Conservation (phyloP, 2,888 invertebrate species). For the Ashinkailepas kermadecensis region DNA sequence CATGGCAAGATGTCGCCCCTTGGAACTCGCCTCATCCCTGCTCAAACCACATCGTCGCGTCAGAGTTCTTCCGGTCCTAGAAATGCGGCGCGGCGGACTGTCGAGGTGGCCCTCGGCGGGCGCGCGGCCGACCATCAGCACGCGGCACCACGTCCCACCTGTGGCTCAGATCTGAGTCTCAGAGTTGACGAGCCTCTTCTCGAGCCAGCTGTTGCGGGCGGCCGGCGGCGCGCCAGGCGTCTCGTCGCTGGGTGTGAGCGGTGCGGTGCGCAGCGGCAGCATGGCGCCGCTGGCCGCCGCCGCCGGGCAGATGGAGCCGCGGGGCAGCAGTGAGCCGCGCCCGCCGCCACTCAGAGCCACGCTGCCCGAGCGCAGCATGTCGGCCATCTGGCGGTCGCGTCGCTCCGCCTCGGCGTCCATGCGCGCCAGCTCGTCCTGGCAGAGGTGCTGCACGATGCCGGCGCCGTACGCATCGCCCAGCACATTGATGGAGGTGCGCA, state of each 20-base stretch:
- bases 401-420: conserved; percentile 34
- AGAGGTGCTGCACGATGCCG: conserved; percentile 77
- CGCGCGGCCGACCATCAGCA: too few relatives aligned
- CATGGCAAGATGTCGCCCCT: too few relatives aligned
- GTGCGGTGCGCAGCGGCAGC: conserved; percentile 21
- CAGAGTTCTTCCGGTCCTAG: too few relatives aligned
- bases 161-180: conserved; percentile 31
- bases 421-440: conserved; percentile 59
- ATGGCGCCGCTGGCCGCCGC: conserved; percentile 6
- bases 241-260: conserved; percentile 26
- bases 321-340: not conserved
- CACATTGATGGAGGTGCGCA: conserved; percentile 72
- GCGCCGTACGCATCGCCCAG: conserved; percentile 92
- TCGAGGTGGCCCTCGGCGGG: too few relatives aligned
- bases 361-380: conserved; percentile 28
- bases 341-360: conserved; percentile 21
- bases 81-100: too few relatives aligned
- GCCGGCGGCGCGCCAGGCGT: conserved; percentile 14
- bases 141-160: too few relatives aligned
- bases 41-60: too few relatives aligned
- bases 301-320: conserved; percentile 17
- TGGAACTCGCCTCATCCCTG: too few relatives aligned
- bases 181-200: conserved; percentile 24
- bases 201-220: conserved; percentile 24
- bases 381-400: conserved; percentile 22